Conservation (phyloP, 2,113 vertebrate species). For the Aphyosemion australe region DNA sequence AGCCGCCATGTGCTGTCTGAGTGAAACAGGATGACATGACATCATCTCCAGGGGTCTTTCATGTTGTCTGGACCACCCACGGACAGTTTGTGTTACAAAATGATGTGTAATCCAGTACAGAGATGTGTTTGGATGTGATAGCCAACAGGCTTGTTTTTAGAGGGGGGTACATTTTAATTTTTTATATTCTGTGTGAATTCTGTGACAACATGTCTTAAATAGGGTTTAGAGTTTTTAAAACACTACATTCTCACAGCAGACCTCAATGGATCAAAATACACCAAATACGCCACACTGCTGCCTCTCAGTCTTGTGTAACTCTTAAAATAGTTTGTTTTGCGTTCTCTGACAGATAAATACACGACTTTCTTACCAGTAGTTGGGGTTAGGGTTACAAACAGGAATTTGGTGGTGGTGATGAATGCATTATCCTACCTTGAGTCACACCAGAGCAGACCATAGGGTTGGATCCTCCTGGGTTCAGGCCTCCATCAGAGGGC, state of each 20-base stretch:
- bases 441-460: constrained; percentile 68
- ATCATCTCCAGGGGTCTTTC: neutral
- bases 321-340: constrained; percentile 57
- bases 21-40: no score
- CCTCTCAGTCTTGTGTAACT: constrained; percentile 2
- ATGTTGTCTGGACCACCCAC: neutral
- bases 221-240: constrained; percentile 1
- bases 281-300: constrained; percentile 21
- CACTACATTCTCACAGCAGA: neutral
- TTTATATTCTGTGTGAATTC: no score
- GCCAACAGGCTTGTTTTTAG: neutral
- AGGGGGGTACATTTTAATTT: no score
- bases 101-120: neutral
- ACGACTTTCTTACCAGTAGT: no score
- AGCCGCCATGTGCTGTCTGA: no score
- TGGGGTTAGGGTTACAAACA: neutral
- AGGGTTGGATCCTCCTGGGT: constrained; percentile 56
- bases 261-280: constrained; percentile 30
- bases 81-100: neutral
- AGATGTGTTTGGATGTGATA: neutral
- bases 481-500: constrained; percentile 71
- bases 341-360: constrained; percentile 17
- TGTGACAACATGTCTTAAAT: no score
- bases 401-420: neutral
- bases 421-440: constrained; percentile 71